Evolutionary conservation across 37 sponge, comb jelly and placozoan species (phyloP).

Genomic region (Haliclona indistincta): DNA sequence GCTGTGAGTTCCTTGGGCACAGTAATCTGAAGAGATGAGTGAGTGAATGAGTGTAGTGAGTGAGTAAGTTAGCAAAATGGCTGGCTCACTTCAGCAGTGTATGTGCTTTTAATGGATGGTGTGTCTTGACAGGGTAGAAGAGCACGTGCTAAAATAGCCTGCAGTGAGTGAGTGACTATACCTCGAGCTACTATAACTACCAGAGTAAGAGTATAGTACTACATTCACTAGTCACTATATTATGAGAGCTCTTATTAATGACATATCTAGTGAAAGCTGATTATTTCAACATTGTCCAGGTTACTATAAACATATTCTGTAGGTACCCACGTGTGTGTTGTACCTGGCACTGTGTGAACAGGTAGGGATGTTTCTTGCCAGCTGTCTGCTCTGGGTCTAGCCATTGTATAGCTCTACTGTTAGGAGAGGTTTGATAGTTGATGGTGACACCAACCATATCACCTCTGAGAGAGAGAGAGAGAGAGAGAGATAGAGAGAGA

Average conservation of each 20-base stretch:
- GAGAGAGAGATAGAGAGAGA: too few species aligned
- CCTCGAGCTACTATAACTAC: too few species aligned
- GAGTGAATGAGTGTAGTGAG: neutral
- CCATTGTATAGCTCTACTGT: constrained; percentile 83
- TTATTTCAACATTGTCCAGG: too few species aligned
- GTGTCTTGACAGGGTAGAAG: constrained; percentile 95
- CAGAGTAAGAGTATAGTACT: too few species aligned
- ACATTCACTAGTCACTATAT: too few species aligned
- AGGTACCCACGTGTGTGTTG: too few species aligned
- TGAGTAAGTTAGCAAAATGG: neutral
- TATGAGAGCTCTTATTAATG: neutral
- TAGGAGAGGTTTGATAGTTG: constrained; percentile 65
- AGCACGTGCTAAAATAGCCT: constrained; percentile 90
- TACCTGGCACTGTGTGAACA: constrained; percentile 93
- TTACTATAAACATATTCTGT: too few species aligned
- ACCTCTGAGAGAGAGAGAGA: too few species aligned
- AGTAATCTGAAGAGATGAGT: constrained; percentile 31
- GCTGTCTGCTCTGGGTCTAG: constrained; percentile 86
- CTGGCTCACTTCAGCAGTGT: constrained; percentile 60
- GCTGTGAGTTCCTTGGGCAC: constrained; percentile 71
- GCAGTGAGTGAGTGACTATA: too few species aligned
- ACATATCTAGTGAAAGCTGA: neutral
- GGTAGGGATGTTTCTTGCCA: constrained; percentile 82
- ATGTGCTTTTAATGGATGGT: constrained; percentile 81
- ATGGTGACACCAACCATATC: too few species aligned